A percentile compares a stretch with the other conserved stretches of the same genome.
phyloP scores from a whole-genome alignment of 2,113 vertebrate species.

The Sorex fumeus region DNA sequence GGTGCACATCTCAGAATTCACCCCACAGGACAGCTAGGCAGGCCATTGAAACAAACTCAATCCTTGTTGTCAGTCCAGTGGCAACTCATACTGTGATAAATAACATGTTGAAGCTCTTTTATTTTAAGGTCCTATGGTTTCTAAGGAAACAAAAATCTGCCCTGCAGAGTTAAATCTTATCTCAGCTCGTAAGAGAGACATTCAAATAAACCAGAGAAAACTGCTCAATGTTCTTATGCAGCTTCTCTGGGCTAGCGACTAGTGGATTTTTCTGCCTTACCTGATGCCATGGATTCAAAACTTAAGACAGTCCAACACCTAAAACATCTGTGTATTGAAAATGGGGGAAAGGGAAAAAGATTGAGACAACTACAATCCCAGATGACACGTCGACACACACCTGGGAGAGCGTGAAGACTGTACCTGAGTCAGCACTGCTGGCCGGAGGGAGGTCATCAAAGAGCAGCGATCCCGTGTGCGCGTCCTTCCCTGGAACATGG shows the following conservation, averaged over 20 bases:
- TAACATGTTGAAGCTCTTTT: conserved; percentile 1
- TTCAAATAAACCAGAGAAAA: conserved; percentile 56
- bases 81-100: conserved; percentile 18
- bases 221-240: background rate
- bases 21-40: conserved; percentile 70
- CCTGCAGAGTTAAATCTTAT: conserved; percentile 35
- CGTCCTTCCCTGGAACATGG: conserved; percentile 87
- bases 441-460: conserved; percentile 88
- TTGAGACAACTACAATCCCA: conserved; percentile 69
- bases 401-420: conserved; percentile 79
- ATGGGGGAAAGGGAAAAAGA: conserved; percentile 81
- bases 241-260: conserved; percentile 68
- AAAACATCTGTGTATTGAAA: conserved; percentile 81
- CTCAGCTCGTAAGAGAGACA: conserved; percentile 20
- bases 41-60: conserved; percentile 39
- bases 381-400: conserved; percentile 76
- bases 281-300: conserved; percentile 81
- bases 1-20: conserved; percentile 41
- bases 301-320: conserved; percentile 83
- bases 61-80: conserved; percentile 55
- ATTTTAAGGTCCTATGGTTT: conserved; percentile 14
- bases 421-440: conserved; percentile 88
- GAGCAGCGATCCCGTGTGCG: conserved; percentile 81
- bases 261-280: conserved; percentile 79
- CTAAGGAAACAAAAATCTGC: conserved; percentile 40